Conservation (phyloP, 2,888 invertebrate genomes). For the Girardia tigrina region DNA sequence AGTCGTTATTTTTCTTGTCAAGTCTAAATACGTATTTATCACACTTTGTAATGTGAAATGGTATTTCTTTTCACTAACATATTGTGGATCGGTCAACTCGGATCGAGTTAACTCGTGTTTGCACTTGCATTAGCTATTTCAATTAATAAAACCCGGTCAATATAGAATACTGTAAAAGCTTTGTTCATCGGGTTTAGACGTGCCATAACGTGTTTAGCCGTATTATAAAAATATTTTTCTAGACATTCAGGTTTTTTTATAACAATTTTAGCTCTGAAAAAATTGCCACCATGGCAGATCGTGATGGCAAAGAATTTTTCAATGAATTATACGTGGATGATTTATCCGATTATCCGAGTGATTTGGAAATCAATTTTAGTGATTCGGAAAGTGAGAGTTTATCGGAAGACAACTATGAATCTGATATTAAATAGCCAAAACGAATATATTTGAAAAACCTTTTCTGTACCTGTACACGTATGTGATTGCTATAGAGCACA, state of each 20-base stretch:
- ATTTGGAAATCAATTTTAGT: slow-evolving; percentile 18
- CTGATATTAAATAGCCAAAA: neutral
- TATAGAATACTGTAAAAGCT: no score
- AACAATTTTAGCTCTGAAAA: neutral
- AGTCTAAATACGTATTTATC: no score
- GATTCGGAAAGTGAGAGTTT: neutral
- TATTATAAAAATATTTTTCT: slow-evolving; percentile 5
- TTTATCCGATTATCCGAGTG: neutral
- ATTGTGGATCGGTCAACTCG: slow-evolving; percentile 9
- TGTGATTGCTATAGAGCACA: no score
- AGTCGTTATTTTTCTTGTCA: no score
- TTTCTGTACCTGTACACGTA: no score
- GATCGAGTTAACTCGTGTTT: neutral
- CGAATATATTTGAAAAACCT: no score
- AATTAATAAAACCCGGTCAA: neutral
- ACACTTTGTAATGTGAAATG: no score
- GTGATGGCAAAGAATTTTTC: neutral
- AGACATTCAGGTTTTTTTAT: neutral
- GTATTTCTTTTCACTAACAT: no score
- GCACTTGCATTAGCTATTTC: slow-evolving; percentile 23
- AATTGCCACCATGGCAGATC: neutral
- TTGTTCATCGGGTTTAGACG: slow-evolving; percentile 9
- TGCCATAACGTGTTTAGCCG: no score
- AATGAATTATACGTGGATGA: slow-evolving; percentile 8
- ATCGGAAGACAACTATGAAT: neutral